Conservation (phyloP, 1,140 invertebrate species). For the Lasaia peninsularis region DNA sequence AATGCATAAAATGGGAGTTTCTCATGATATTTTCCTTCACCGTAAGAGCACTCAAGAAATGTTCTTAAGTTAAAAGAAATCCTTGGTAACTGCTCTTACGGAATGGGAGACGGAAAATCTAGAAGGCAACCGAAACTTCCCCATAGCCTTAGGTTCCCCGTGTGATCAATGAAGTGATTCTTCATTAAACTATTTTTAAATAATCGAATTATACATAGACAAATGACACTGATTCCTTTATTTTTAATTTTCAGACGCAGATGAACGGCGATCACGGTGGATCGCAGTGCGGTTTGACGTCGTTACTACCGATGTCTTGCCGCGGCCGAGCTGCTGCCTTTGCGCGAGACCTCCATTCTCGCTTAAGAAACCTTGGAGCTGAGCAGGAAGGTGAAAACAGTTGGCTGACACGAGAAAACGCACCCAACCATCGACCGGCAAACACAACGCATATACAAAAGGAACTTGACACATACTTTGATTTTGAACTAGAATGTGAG, state of each 20-base stretch:
- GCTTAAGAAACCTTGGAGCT: conserved; percentile 82
- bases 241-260: conserved; percentile 66
- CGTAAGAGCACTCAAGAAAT: no score
- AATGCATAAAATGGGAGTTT: no score
- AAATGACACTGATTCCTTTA: background rate
- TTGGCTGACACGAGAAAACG: conserved; percentile 61
- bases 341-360: conserved; percentile 84
- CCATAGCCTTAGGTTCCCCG: no score
- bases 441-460: conserved; percentile 62
- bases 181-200: no score
- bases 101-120: no score
- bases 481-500: conserved; percentile 80
- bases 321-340: conserved; percentile 87
- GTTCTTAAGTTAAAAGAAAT: no score
- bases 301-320: conserved; percentile 82
- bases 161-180: no score
- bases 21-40: no score
- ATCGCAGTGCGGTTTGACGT: conserved; percentile 72
- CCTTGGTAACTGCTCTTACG: no score
- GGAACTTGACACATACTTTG: conserved; percentile 75
- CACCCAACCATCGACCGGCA: conserved; percentile 48
- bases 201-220: no score
- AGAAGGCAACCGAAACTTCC: no score
- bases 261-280: conserved; percentile 70
- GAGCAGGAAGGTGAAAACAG: conserved; percentile 69